Base-by-base conservation (phyloP, 2,888 invertebrate species). In the Phyllotreta cruciferae region DNA sequence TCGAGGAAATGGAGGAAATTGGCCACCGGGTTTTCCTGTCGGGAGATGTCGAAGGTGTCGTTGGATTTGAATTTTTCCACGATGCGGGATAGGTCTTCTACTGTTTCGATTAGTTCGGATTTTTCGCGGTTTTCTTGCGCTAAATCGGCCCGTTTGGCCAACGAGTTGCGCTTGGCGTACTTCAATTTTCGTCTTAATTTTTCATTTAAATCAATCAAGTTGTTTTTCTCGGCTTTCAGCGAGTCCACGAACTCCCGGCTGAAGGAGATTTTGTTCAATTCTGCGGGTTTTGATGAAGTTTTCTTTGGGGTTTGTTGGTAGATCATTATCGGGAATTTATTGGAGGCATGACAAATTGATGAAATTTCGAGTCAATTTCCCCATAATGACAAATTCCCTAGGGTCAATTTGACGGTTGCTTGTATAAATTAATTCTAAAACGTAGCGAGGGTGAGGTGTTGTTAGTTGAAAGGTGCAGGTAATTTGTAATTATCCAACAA, bases 31-130 rank as follows among this genome's bases (percentile, higher is more conserved):
- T 70, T 67, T 42, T 68, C 56, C n/a, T 70, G 67, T 0, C 63
- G 36, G 4, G 63, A 55, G 11, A 74, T 63, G 42, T 67, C 66
- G 36, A 72, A 67, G 24, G 67, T 62, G 55, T 72, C 70, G 1
- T 71, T 66, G n/a, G 64, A 50, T 11, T 64, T 71, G 5, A 74
- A 62, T 50, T 66, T 71, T 7, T 63, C 60, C 41, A 74, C 52
- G n/a, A 74, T 63, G n/a, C 67, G 58, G 11, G 70, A 70, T 7
- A 74, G 35, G 47, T 72, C 72, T 36, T 70, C 58, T 9, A 72
- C 67, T 0, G 71, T 72, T 64, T 66, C 69, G 36, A 67, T 42
- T 3, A 73, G 60, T 42, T 72, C 71, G 4, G 62, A 56, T 49
- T 68, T 67, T 13, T 69, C 68, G 6, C 60, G 55, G 56, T 56